A percentile compares a stretch with the other conserved stretches of the same genome.
phyloP scores from a whole-genome alignment of 2,888 invertebrate species.

The Ommatoiulus sabulosus region DNA sequence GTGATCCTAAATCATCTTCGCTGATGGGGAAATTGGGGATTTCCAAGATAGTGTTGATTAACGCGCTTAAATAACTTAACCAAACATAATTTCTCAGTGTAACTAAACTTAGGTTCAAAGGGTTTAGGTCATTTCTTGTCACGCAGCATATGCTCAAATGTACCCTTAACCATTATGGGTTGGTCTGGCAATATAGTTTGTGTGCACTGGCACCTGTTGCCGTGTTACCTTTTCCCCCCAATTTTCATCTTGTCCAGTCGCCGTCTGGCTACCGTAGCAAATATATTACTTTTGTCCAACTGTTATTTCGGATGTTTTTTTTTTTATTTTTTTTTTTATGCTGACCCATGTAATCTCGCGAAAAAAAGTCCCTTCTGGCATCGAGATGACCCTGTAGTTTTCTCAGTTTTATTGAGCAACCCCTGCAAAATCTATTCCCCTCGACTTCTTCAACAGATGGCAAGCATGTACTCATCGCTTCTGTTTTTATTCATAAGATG shows the following conservation, averaged over 20 bases:
- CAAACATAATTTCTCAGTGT: no score
- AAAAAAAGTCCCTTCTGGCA: not conserved
- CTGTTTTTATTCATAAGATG: not conserved
- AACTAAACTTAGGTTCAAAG: not conserved
- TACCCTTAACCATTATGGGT: not conserved
- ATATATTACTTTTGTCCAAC: conserved; percentile 34
- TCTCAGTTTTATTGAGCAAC: not conserved
- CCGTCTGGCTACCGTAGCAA: not conserved
- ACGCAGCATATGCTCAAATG: not conserved
- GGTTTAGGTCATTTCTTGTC: not conserved
- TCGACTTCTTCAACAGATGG: not conserved
- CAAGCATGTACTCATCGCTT: not conserved
- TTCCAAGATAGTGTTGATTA: no score
- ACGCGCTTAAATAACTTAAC: no score
- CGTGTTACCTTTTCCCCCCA: conserved; percentile 2
- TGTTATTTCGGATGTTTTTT: not conserved
- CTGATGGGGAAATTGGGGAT: no score
- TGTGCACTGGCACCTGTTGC: not conserved
- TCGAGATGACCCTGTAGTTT: not conserved
- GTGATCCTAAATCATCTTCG: no score
- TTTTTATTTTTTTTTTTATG: not conserved
- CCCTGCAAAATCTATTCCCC: not conserved
- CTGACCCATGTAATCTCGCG: not conserved
- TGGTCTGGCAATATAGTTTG: not conserved
- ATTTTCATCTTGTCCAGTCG: conserved; percentile 2